Evolutionary conservation across 1,140 invertebrate genomes (phyloP), one percentile per base, ranked within the genome.

Genomic region (Elymnias hypermnestra): DNA sequence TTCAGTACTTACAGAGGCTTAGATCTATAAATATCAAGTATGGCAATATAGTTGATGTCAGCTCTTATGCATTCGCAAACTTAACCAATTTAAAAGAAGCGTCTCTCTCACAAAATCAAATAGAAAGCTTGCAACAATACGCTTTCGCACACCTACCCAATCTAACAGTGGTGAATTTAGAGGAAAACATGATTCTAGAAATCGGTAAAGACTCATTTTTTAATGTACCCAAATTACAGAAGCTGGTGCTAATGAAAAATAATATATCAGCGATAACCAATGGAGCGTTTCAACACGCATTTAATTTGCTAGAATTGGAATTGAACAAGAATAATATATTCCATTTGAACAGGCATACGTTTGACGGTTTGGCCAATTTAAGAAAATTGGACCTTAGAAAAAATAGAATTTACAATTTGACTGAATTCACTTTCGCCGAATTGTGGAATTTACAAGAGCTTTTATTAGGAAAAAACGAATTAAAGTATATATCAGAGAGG

Each of bases 341-440:
- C 31, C 88, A 91, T 12, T 68, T 94, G 48, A 91, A 91, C 3
- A 88, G 88, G 13, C 91, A 92, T 25, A 91, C 90, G 25, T 94
- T 94, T 71, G 85, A 89, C 38, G 91, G 92, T 36, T 76, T 94
- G 61, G 87, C 88, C 8, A 90, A 89, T 57, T 81, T 95, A 26
- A 83, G 86, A 57, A 87, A 88, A 41, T 87, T 94, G 13, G 90
- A 93, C 57, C 73, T 95, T 15, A 88, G 90, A 3, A 83, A 84
- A n/a, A 95, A 95, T 69, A 77, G 87, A 38, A 88, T 95, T 43
- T 89, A 89, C 17, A 92, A 92, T 66, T 87, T 95, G 42, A 92
- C 91, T 1, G 92, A 93, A 17, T 88, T 89, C 26, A 92, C 90
- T 2, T 95, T 96, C 72, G 87, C 90, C 0, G 93, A 95, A 62